Evolutionary conservation across 2,113 vertebrate genomes (phyloP).

Genomic region (Vulpes ferrilata): DNA sequence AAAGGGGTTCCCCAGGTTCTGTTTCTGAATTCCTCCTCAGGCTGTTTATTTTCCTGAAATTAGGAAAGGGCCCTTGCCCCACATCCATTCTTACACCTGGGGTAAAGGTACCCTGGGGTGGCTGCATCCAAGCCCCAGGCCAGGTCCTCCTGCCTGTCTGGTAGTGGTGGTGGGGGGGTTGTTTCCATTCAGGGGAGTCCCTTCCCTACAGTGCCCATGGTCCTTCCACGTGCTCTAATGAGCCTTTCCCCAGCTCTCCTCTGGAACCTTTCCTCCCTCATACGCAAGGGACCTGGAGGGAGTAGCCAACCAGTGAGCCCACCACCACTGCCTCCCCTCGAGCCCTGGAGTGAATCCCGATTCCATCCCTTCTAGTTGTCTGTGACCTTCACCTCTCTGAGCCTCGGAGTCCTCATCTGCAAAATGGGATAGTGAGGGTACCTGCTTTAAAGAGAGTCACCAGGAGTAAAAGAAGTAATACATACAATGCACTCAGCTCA

Average conservation of each 20-base stretch:
- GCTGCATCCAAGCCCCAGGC: neutral
- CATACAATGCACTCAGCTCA: rapidly evolving
- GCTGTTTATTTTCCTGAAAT: neutral
- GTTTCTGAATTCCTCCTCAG: neutral
- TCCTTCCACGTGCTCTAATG: neutral
- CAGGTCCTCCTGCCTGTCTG: neutral
- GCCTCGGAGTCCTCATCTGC: neutral
- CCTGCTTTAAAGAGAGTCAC: rapidly evolving
- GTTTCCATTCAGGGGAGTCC: neutral
- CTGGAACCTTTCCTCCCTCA: neutral
- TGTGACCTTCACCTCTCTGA: neutral
- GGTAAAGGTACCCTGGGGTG: neutral
- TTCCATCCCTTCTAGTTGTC: neutral
- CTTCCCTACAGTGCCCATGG: rapidly evolving
- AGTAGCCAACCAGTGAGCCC: neutral
- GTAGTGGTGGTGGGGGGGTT: neutral
- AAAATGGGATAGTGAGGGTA: neutral
- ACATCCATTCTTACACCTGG: neutral
- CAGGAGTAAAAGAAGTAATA: rapidly evolving
- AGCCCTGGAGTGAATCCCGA: neutral
- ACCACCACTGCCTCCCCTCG: rapidly evolving
- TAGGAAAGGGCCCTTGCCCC: neutral
- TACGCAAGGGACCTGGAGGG: neutral
- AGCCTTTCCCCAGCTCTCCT: neutral
- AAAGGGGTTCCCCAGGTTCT: neutral